phyloP scores from a whole-genome alignment of 1,140 invertebrate species.

The Drosophila nigrodunni region DNA sequence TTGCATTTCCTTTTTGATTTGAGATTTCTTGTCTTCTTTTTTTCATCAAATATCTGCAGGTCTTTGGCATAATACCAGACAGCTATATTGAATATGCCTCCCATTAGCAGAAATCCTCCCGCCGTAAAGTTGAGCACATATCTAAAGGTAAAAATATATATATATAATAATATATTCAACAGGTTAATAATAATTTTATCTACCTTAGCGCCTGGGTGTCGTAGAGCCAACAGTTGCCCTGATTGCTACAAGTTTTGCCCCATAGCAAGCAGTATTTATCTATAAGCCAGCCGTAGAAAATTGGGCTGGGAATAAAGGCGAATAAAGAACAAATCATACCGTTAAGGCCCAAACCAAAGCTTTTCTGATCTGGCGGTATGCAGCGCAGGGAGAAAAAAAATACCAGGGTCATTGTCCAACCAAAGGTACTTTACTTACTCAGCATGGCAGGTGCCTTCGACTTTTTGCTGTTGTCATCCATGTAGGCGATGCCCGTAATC shows the following conservation, averaged over 20 bases:
- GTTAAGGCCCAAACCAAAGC: constrained; percentile 88
- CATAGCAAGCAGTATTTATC: constrained; percentile 90
- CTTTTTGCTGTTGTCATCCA: constrained; percentile 89
- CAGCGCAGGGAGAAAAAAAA: constrained; percentile 88
- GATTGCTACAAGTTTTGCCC: constrained; percentile 90
- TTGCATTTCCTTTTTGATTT: constrained; percentile 11
- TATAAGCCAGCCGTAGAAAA: constrained; percentile 89
- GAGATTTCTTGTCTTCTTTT: constrained; percentile 43
- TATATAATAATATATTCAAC: not conserved
- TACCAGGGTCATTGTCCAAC: too few species aligned
- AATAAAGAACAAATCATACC: constrained; percentile 88
- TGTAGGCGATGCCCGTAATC: constrained; percentile 88
- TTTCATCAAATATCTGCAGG: constrained; percentile 89
- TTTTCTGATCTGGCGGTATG: constrained; percentile 89
- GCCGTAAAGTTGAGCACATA: constrained; percentile 88
- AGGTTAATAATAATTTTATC: not conserved
- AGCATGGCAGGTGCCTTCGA: constrained; percentile 88
- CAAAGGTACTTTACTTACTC: constrained; percentile 84
- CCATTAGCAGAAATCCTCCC: constrained; percentile 87
- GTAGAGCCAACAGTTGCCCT: constrained; percentile 91
- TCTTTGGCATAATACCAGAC: constrained; percentile 89
- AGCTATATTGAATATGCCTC: constrained; percentile 87
- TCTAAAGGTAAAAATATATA: constrained; percentile 49
- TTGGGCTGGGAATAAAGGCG: constrained; percentile 89
- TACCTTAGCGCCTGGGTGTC: constrained; percentile 85